phyloP scores from a whole-genome alignment of 1,140 invertebrate genomes.

The Glossosoma conforme region DNA sequence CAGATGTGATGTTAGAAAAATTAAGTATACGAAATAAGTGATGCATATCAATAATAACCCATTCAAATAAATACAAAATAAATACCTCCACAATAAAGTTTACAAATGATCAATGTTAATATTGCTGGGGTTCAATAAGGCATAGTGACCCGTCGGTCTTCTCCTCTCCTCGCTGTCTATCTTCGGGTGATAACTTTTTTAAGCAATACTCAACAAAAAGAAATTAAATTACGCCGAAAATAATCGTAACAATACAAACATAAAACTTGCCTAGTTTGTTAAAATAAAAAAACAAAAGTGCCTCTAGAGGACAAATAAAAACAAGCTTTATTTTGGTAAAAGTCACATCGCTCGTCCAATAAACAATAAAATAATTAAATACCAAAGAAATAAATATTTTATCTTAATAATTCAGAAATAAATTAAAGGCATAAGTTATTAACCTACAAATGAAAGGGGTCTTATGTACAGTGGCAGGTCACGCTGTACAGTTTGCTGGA shows the following conservation, averaged over 20 bases:
- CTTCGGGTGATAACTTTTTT: no score
- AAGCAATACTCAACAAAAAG: neutral
- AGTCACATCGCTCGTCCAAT: conserved; percentile 9
- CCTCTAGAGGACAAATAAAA: conserved; percentile 4
- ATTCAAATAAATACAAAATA: no score
- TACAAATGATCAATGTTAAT: no score
- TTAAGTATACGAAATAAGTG: no score
- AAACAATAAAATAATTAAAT: no score
- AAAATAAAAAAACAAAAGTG: conserved; percentile 5
- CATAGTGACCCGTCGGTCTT: no score
- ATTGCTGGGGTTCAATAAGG: no score
- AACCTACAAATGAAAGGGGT: conserved; percentile 12
- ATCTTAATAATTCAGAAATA: conserved; percentile 12
- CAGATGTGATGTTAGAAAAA: no score
- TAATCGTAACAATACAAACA: conserved; percentile 12
- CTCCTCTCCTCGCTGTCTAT: no score
- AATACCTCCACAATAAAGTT: no score
- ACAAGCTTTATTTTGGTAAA: conserved; percentile 11
- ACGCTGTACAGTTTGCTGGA: no score
- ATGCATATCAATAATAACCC: no score
- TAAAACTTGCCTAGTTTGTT: conserved; percentile 4
- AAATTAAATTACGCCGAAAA: conserved; percentile 1
- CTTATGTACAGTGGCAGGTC: conserved; percentile 19
- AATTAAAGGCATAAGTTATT: conserved; percentile 15
- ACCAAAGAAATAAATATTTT: conserved; percentile 14